Percentiles rank a stretch among this genome's conserved stretches.
Conservation (phyloP, 1,140 invertebrate species). For the Pogonomyrmex barbatus region DNA sequence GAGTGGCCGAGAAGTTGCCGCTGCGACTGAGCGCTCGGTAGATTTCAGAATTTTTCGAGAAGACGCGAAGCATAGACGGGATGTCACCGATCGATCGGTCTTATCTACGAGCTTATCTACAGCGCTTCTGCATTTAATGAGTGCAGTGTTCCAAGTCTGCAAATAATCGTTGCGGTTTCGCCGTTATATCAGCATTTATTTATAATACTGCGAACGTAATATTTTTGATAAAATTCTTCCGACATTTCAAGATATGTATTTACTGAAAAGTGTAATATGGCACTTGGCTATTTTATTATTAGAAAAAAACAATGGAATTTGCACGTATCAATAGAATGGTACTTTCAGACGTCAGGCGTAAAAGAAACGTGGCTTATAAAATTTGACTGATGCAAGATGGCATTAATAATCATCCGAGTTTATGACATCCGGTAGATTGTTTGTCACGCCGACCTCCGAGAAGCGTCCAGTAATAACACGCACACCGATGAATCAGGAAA, state of each 20-base stretch:
- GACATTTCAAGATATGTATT: not conserved
- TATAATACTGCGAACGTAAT: not conserved
- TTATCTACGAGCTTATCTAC: not conserved
- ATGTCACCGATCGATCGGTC: slow-evolving; percentile 35
- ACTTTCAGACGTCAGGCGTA: not conserved
- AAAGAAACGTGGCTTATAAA: not conserved
- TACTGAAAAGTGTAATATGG: not conserved
- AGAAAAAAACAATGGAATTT: not conserved
- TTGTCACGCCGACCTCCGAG: slow-evolving; percentile 66
- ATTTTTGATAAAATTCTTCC: not conserved
- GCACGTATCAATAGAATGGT: not conserved
- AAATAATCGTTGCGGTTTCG: not conserved
- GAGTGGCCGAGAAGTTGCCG: slow-evolving; percentile 61
- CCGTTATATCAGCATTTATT: not conserved
- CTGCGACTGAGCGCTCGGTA: slow-evolving; percentile 33
- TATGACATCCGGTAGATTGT: slow-evolving; percentile 62
- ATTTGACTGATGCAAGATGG: not conserved
- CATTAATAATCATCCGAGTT: slow-evolving; percentile 60
- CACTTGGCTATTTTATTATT: not conserved
- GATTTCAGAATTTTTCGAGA: slow-evolving; percentile 62
- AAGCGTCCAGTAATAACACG: slow-evolving; percentile 34
- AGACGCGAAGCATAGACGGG: slow-evolving; percentile 9
- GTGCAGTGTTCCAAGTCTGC: not conserved
- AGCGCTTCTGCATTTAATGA: slow-evolving; percentile 25
- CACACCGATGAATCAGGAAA: slow-evolving; percentile 56